These are phyloP conservation scores for Zoanthus solanderi DNA, from an alignment of 92 coral and sea anemone species.

Conservation along the genomic window DNA sequence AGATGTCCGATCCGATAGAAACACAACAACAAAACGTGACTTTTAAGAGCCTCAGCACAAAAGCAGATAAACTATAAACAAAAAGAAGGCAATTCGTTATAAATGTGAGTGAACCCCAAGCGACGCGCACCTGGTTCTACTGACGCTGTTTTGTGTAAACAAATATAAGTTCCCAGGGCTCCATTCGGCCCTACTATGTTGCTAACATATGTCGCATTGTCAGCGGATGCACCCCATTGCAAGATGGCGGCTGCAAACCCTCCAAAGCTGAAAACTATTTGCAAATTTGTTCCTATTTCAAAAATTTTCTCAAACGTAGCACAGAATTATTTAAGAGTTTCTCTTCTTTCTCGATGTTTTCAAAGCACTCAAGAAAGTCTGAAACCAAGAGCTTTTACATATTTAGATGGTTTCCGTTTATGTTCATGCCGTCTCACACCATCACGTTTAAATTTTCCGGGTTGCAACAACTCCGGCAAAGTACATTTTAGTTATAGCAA, in stretches of 20 bases:
- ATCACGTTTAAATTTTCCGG: neutral
- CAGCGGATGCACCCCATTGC: conserved; percentile 32
- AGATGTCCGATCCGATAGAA: neutral
- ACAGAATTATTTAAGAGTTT: neutral
- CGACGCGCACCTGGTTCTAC: conserved; percentile 49
- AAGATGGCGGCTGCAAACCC: conserved; percentile 42
- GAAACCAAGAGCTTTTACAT: neutral
- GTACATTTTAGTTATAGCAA: conserved; percentile 31
- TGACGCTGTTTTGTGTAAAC: conserved; percentile 51
- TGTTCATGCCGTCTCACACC: neutral
- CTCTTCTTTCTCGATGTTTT: neutral
- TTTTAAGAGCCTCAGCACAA: neutral
- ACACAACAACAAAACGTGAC: neutral
- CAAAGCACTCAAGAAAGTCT: neutral
- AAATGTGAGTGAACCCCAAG: neutral
- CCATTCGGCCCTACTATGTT: neutral
- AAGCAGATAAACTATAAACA: neutral
- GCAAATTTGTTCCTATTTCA: neutral
- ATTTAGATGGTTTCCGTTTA: neutral
- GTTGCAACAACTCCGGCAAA: conserved; percentile 5
- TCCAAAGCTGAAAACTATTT: neutral
- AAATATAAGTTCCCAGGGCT: conserved; percentile 30
- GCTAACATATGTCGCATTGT: neutral
- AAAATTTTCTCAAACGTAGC: neutral
- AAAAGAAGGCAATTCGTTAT: neutral